Evolutionary conservation across 2,888 invertebrate genomes (phyloP).

Genomic region (Coleophora deauratella): DNA sequence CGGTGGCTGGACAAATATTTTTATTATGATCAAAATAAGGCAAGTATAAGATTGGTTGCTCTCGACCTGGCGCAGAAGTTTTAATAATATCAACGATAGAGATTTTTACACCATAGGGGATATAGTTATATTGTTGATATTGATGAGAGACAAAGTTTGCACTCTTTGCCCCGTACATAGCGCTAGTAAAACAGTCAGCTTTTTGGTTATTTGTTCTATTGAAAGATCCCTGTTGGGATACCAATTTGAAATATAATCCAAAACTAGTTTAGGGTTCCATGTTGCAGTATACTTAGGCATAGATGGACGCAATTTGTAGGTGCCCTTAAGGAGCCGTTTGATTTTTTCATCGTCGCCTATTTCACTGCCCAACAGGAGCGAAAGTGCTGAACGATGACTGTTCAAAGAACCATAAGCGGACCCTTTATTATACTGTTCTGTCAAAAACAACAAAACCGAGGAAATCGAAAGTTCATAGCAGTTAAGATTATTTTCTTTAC

Average conservation of each 20-base stretch:
- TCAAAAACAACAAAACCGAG: constrained; percentile 5
- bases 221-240: constrained; percentile 3
- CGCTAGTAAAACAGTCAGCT: too few species aligned
- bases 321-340: constrained; percentile 1
- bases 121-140: constrained; percentile 6
- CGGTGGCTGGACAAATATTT: constrained; percentile 7
- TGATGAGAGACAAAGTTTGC: constrained; percentile 9
- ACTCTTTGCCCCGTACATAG: constrained; percentile 11
- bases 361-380: not conserved
- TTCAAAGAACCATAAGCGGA: constrained; percentile 14
- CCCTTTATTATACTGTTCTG: constrained; percentile 5
- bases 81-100: constrained; percentile 10
- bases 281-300: constrained; percentile 9
- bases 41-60: constrained; percentile 4
- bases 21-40: not conserved
- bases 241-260: constrained; percentile 1
- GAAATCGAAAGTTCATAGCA: not conserved
- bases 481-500: not conserved
- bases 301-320: not conserved
- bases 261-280: constrained; percentile 1
- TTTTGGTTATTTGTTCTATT: constrained; percentile 8
- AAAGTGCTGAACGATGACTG: not conserved
- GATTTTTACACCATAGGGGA: constrained; percentile 3
- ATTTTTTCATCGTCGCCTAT: not conserved
- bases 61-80: constrained; percentile 9